These are phyloP conservation scores for Perithous albicinctus DNA, from an alignment of 2,888 invertebrate species.

Conservation along the genomic window DNA sequence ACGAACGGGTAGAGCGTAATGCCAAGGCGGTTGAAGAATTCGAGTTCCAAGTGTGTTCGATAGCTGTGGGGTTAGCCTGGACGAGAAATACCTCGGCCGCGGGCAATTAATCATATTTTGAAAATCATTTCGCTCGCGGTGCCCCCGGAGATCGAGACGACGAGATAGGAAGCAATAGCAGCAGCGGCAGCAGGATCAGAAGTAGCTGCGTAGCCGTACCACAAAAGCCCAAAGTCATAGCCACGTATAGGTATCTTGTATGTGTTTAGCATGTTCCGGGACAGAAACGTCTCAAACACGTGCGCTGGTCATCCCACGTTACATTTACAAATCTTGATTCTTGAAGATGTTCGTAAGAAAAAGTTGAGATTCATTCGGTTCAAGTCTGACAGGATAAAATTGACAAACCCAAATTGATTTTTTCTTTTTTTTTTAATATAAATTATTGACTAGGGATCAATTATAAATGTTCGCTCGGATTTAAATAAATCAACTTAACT, in stretches of 20 bases:
- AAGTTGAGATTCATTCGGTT: not conserved
- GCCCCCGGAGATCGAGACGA: constrained; percentile 80
- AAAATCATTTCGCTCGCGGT: constrained; percentile 83
- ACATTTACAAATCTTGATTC: constrained; percentile 15
- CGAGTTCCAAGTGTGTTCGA: constrained; percentile 48
- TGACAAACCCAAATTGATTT: not conserved
- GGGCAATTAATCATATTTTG: constrained; percentile 85
- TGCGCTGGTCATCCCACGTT: constrained; percentile 21
- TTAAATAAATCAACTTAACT: not conserved
- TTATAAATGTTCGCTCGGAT: not conserved
- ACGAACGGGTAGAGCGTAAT: constrained; percentile 43
- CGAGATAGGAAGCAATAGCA: constrained; percentile 78
- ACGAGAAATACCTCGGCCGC: constrained; percentile 69
- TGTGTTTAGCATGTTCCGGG: constrained; percentile 50
- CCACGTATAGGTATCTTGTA: constrained; percentile 60
- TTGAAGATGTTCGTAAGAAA: not conserved
- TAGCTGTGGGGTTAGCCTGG: constrained; percentile 34
- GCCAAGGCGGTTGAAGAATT: constrained; percentile 56
- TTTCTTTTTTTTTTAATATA: no score
- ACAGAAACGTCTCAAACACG: constrained; percentile 43
- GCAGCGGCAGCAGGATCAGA: constrained; percentile 45
- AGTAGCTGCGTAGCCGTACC: constrained; percentile 32
- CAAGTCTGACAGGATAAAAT: not conserved
- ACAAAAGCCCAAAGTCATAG: constrained; percentile 67
- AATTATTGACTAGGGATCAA: no score